These are phyloP conservation scores for Enteromius afrohamiltoni DNA, from an alignment of 2,797 vertebrate genomes.

Conservation along the genomic window DNA sequence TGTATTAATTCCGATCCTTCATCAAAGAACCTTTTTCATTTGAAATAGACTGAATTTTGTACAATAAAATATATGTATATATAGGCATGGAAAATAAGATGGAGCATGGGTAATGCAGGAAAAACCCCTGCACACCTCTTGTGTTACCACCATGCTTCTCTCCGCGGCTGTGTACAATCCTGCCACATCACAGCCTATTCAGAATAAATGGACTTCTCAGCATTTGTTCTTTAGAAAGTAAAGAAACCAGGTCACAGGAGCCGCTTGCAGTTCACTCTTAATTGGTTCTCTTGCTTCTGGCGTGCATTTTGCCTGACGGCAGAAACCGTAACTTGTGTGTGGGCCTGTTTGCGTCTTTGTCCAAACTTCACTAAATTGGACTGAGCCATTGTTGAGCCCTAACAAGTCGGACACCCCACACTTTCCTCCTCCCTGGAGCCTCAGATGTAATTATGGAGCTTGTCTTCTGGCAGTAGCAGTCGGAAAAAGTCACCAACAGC, in stretches of 20 bases:
- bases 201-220: slow-evolving; percentile 23
- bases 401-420: slow-evolving; percentile 48
- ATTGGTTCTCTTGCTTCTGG: slow-evolving; percentile 47
- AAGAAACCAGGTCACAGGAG: slow-evolving; percentile 45
- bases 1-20: neutral
- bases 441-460: slow-evolving; percentile 53
- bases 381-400: slow-evolving; percentile 43
- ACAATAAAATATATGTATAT: neutral
- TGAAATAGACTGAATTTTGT: neutral
- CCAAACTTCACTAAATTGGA: slow-evolving; percentile 32
- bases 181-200: slow-evolving; percentile 48
- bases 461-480: slow-evolving; percentile 47
- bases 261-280: slow-evolving; percentile 28
- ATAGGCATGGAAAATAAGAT: slow-evolving; percentile 21
- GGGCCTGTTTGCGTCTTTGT: slow-evolving; percentile 38
- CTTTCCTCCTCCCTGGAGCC: slow-evolving; percentile 39
- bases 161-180: slow-evolving; percentile 3
- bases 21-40: neutral
- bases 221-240: slow-evolving; percentile 45
- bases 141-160: slow-evolving; percentile 28
- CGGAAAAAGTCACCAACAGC: slow-evolving; percentile 61
- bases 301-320: slow-evolving; percentile 6
- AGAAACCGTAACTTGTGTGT: slow-evolving; percentile 5
- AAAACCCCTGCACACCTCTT: slow-evolving; percentile 34
- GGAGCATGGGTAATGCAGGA: slow-evolving; percentile 50